Evolutionary conservation across 2,797 vertebrate genomes (phyloP).

Genomic region (Pangasius djambal): DNA sequence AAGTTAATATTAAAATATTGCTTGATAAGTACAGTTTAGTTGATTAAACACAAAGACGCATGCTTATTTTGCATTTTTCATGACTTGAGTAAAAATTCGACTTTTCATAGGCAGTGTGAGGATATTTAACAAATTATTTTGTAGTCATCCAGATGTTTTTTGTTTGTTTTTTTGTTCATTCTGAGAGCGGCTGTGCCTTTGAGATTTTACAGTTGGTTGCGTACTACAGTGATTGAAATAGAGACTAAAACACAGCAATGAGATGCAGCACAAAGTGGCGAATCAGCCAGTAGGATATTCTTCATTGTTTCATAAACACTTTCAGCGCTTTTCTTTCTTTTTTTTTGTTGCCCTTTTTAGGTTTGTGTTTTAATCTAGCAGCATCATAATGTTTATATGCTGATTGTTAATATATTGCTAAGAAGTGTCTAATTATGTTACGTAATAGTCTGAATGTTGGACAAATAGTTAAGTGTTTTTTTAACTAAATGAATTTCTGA

Average conservation of each 20-base stretch:
- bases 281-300: not conserved
- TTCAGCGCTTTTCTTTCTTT: too few species aligned
- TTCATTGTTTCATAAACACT: not conserved
- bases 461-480: not conserved
- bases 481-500: not conserved
- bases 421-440: not conserved
- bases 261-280: not conserved
- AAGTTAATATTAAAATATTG: not conserved
- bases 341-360: not conserved
- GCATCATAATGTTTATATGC: not conserved
- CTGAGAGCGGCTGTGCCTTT: not conserved
- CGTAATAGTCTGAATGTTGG: not conserved
- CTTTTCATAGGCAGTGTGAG: not conserved
- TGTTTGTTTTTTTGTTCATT: not conserved
- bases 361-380: not conserved
- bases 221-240: not conserved
- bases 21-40: not conserved
- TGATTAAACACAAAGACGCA: not conserved
- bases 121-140: not conserved
- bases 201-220: not conserved
- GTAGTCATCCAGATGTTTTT: not conserved
- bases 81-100: not conserved
- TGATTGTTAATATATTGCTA: not conserved
- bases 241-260: not conserved
- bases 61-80: not conserved